Evolutionary conservation across 2,113 vertebrate species (phyloP).

Genomic region (Amia ocellicauda): DNA sequence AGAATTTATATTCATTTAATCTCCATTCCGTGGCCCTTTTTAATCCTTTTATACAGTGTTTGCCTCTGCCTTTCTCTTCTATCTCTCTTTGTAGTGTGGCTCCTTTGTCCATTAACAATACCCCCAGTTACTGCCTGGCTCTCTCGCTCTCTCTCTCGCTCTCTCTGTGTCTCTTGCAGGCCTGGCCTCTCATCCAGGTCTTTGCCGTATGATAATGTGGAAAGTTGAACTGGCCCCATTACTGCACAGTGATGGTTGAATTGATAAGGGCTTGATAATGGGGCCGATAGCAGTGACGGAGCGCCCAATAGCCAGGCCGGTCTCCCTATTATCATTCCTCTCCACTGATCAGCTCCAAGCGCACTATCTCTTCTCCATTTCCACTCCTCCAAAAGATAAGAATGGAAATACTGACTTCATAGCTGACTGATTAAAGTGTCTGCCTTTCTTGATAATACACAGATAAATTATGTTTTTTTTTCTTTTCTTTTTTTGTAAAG

Average conservation of each 20-base stretch:
- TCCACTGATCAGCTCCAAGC: slow-evolving; percentile 88
- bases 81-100: slow-evolving; percentile 19
- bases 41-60: neutral
- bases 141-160: slow-evolving; percentile 34
- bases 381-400: slow-evolving; percentile 99
- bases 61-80: neutral
- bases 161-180: slow-evolving; percentile 66
- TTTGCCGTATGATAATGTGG: slow-evolving; percentile 98
- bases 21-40: slow-evolving; percentile 6
- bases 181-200: slow-evolving; percentile 84
- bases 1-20: no score
- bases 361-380: slow-evolving; percentile 98
- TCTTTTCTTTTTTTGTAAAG: slow-evolving; percentile 57
- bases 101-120: slow-evolving; percentile 32
- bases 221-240: slow-evolving; percentile 99
- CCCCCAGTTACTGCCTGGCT: slow-evolving; percentile 6
- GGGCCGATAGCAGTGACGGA: slow-evolving; percentile 86
- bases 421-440: slow-evolving; percentile 99
- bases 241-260: slow-evolving; percentile 90
- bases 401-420: slow-evolving; percentile 99
- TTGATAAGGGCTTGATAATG: slow-evolving; percentile 94
- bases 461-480: slow-evolving; percentile 99
- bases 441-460: slow-evolving; percentile 99
- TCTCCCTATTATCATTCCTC: slow-evolving; percentile 97
- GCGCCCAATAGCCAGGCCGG: slow-evolving; percentile 87